These are phyloP conservation scores for Sapajus apella DNA, from an alignment of 2,113 vertebrate species.

Conservation along the genomic window DNA sequence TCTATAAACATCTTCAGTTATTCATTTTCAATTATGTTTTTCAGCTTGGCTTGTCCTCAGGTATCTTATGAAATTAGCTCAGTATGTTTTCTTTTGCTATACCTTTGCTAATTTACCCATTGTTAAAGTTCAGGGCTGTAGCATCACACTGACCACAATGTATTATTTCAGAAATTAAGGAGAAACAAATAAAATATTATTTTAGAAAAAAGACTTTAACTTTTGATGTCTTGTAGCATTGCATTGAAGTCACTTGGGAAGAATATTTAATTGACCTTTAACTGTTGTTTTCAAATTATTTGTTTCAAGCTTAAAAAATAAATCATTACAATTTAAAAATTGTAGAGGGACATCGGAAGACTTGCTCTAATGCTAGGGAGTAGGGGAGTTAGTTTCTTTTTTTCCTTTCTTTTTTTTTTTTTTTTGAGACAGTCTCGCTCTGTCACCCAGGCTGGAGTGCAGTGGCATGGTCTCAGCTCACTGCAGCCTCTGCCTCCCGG, in stretches of 20 bases:
- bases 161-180: background rate
- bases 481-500: too few relatives aligned
- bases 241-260: background rate
- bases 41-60: background rate
- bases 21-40: background rate
- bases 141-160: background rate
- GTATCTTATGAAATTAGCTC: background rate
- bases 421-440: too few relatives aligned
- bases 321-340: background rate
- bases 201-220: background rate
- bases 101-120: background rate
- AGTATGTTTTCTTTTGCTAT: background rate
- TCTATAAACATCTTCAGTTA: background rate
- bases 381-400: background rate
- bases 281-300: conserved; percentile 29
- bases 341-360: background rate
- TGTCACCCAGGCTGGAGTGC: too few relatives aligned
- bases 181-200: background rate
- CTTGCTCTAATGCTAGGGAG: background rate
- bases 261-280: background rate
- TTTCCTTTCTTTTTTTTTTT: too few relatives aligned
- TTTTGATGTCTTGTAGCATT: background rate
- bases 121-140: background rate
- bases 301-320: background rate
- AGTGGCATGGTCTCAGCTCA: too few relatives aligned